These are phyloP conservation scores for Tanypteryx hageni DNA, from an alignment of 2,888 invertebrate genomes.

Conservation along the genomic window DNA sequence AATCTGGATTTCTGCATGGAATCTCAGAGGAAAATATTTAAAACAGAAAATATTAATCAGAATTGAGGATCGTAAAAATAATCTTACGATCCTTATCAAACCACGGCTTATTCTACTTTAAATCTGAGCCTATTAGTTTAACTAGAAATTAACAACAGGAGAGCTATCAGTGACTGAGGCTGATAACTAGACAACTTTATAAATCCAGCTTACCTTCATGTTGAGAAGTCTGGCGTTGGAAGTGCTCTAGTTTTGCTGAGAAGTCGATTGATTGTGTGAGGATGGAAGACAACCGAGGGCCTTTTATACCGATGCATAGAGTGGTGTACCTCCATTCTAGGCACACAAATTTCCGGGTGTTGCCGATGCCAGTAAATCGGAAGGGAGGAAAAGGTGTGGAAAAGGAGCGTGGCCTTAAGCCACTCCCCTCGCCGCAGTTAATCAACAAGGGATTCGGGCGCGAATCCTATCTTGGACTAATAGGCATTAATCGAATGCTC, in stretches of 20 bases:
- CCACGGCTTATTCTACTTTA: background rate
- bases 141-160: background rate
- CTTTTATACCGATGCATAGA: constrained; percentile 34
- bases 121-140: background rate
- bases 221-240: constrained; percentile 14
- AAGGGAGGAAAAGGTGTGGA: background rate
- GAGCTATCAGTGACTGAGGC: too few relatives aligned
- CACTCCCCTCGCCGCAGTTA: background rate
- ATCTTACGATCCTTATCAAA: too few relatives aligned
- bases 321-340: background rate
- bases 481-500: background rate
- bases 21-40: too few relatives aligned
- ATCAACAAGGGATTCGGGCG: background rate
- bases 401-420: background rate
- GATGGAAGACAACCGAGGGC: background rate
- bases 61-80: too few relatives aligned
- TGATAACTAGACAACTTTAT: background rate
- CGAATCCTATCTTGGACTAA: constrained; percentile 35
- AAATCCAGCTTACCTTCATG: constrained; percentile 40
- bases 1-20: too few relatives aligned
- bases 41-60: too few relatives aligned
- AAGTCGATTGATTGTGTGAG: background rate
- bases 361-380: background rate
- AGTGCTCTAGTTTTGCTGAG: background rate
- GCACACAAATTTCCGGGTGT: constrained; percentile 17